Conservation (phyloP, 2,113 vertebrate species). For the Anhinga anhinga region DNA sequence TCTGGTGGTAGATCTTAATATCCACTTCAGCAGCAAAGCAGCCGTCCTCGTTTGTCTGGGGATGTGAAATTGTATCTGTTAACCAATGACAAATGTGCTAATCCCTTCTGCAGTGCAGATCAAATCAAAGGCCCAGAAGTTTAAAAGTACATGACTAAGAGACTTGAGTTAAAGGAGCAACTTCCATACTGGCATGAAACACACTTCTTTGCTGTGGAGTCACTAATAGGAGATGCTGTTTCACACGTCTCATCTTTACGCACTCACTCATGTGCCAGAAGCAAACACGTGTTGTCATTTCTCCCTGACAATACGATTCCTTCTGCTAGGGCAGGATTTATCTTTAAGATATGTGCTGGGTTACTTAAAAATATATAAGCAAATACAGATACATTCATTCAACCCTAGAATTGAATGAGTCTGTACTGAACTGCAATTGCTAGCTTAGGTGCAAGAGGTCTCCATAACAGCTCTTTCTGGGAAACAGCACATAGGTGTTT, state of each 20-base stretch:
- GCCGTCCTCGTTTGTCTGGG: slow-evolving; percentile 28
- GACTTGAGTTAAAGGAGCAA: neutral
- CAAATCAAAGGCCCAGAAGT: neutral
- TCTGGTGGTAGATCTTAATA: slow-evolving; percentile 18
- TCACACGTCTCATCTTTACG: neutral
- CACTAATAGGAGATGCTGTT: neutral
- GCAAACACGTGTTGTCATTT: neutral
- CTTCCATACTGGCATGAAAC: neutral
- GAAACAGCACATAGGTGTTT: neutral
- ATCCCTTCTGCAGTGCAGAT: neutral
- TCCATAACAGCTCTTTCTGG: neutral
- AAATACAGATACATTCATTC: neutral
- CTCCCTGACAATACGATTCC: neutral
- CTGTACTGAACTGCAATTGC: neutral
- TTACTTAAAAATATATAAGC: neutral
- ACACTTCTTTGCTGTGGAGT: neutral
- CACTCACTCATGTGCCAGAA: neutral
- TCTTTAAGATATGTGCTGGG: neutral
- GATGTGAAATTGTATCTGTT: neutral
- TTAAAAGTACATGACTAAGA: neutral
- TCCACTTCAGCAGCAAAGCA: slow-evolving; percentile 39
- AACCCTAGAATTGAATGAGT: neutral
- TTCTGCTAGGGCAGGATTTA: neutral
- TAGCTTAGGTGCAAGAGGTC: neutral
- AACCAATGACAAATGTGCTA: neutral